Conservation (phyloP, 2,113 vertebrate genomes). For the Eupsittula cactorum region DNA sequence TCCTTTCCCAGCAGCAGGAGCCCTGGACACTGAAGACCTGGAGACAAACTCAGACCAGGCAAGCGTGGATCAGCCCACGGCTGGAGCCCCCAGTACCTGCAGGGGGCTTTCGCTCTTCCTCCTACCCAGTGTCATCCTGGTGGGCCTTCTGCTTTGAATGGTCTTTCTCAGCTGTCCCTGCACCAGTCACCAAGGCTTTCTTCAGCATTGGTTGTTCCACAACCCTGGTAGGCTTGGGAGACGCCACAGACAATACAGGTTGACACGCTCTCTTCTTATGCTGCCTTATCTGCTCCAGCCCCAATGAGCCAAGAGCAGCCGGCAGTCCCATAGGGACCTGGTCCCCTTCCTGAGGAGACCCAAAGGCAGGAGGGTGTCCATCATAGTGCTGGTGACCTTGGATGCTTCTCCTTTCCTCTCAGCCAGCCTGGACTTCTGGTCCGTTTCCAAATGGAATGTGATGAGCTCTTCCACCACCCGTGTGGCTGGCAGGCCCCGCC, state of each 20-base stretch:
- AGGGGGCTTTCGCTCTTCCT: background rate
- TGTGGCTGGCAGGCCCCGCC: background rate
- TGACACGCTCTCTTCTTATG: background rate
- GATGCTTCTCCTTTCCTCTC: background rate
- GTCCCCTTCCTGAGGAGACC: background rate
- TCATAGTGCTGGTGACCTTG: background rate
- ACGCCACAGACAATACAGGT: background rate
- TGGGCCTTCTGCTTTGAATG: constrained; percentile 45
- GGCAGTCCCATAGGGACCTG: background rate
- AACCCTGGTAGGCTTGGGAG: background rate
- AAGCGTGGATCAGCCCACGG: background rate
- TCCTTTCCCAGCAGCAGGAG: background rate
- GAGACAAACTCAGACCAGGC: background rate
- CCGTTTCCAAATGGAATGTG: background rate
- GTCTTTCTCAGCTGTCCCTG: background rate
- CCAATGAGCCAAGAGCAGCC: background rate
- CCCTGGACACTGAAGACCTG: background rate
- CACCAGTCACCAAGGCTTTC: background rate
- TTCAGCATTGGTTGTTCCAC: background rate
- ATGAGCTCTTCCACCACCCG: background rate
- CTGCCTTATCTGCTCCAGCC: background rate
- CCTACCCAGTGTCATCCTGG: background rate
- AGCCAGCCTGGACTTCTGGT: background rate
- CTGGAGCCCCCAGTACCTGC: background rate
- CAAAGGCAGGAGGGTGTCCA: background rate